phyloP scores from a whole-genome alignment of 2,113 vertebrate species.

The Mormyrus iriodes region DNA sequence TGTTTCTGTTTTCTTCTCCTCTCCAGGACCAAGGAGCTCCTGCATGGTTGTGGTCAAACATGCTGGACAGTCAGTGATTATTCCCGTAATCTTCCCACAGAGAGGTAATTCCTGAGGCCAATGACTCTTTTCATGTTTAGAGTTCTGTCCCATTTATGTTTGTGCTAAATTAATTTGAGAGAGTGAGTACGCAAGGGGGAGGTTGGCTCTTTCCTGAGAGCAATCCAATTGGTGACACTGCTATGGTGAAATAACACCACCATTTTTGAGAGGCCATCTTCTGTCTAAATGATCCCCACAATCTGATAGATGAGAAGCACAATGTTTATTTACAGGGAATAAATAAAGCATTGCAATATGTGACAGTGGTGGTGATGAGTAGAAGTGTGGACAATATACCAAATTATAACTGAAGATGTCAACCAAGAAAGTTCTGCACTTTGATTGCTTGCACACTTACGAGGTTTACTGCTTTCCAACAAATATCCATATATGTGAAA shows the following conservation, averaged over 20 bases:
- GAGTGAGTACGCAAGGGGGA: conserved; percentile 31
- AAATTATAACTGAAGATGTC: background rate
- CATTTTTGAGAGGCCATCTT: background rate
- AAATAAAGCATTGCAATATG: background rate
- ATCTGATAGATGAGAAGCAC: background rate
- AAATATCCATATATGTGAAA: background rate
- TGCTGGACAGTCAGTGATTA: conserved; percentile 44
- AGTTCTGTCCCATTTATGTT: background rate
- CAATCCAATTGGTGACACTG: background rate
- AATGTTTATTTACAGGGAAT: background rate
- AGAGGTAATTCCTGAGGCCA: conserved; percentile 44
- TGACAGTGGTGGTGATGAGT: background rate
- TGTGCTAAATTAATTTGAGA: background rate
- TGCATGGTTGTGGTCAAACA: conserved; percentile 50
- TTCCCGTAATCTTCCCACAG: conserved; percentile 58
- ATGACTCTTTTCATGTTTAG: background rate
- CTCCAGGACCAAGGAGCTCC: conserved; percentile 58
- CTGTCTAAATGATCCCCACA: background rate
- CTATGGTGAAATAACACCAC: background rate
- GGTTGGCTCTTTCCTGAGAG: background rate
- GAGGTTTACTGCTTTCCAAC: background rate
- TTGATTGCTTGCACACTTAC: background rate
- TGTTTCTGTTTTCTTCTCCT: conserved; percentile 20
- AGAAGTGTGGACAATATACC: background rate
- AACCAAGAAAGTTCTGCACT: background rate